These are phyloP conservation scores for Amphipyra berbera DNA, from an alignment of 2,888 invertebrate species.

Conservation along the genomic window DNA sequence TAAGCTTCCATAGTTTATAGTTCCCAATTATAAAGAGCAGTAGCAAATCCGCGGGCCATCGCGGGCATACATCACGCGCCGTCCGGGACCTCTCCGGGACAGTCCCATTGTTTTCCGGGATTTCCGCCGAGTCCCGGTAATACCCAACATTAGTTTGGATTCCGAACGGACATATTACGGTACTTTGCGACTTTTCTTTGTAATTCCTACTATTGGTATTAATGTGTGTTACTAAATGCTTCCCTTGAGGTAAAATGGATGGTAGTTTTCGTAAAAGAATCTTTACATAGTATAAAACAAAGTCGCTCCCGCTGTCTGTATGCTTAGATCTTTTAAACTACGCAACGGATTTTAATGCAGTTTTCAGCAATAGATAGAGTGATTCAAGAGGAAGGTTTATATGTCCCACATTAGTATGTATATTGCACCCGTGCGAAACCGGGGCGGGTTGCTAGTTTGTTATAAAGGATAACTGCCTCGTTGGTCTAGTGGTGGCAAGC, in stretches of 20 bases:
- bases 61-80: slow-evolving; percentile 55
- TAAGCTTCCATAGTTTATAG: slow-evolving; percentile 22
- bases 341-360: no score
- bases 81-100: slow-evolving; percentile 56
- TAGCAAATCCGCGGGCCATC: slow-evolving; percentile 50
- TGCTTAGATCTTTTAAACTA: no score
- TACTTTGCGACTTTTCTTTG: slow-evolving; percentile 60
- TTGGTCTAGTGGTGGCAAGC: no score
- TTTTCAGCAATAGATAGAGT: no score
- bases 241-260: slow-evolving; percentile 27
- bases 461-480: no score
- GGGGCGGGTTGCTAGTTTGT: no score
- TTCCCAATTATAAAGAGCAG: slow-evolving; percentile 41
- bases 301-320: no score
- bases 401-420: no score
- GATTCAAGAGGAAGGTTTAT: no score
- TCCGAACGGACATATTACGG: slow-evolving; percentile 62
- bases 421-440: no score
- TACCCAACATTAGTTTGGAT: slow-evolving; percentile 74
- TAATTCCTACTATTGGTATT: slow-evolving; percentile 62
- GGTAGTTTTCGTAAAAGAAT: slow-evolving; percentile 12
- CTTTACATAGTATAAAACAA: no score
- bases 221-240: slow-evolving; percentile 45
- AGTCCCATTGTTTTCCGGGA: slow-evolving; percentile 64
- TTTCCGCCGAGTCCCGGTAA: slow-evolving; percentile 63